Percentiles rank a stretch among this genome's conserved stretches.
phyloP scores from a whole-genome alignment of 2,888 invertebrate species.

The Achlya flavicornis region DNA sequence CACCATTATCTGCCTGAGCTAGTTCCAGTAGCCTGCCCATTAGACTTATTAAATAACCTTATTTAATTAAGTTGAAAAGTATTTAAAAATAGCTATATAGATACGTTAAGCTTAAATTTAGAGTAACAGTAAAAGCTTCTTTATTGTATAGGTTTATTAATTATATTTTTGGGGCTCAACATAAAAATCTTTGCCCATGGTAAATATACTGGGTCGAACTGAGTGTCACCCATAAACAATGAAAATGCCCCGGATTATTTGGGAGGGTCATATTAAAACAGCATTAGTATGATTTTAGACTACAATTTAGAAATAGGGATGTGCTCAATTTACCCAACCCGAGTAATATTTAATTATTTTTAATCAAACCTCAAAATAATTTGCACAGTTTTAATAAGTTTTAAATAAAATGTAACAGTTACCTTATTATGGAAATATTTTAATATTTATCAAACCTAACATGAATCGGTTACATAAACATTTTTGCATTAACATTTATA shows the following conservation, averaged over 20 bases:
- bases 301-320: not conserved
- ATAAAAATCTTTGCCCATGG: not conserved
- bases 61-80: too few relatives aligned
- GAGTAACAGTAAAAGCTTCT: too few relatives aligned
- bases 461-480: too few relatives aligned
- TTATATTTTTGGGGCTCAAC: not conserved
- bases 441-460: too few relatives aligned
- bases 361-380: not conserved
- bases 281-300: not conserved
- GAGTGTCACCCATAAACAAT: slow-evolving; percentile 1
- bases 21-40: too few relatives aligned
- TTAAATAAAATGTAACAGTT: not conserved
- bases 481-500: too few relatives aligned
- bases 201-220: not conserved
- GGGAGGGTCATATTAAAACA: slow-evolving; percentile 2
- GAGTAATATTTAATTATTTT: not conserved
- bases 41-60: too few relatives aligned
- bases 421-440: too few relatives aligned
- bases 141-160: not conserved
- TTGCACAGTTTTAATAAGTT: not conserved
- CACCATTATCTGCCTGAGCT: too few relatives aligned
- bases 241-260: not conserved
- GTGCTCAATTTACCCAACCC: not conserved
- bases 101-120: too few relatives aligned
- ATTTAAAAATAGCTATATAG: too few relatives aligned